A percentile compares a stretch with the other conserved stretches of the same genome.
These are phyloP conservation scores for Hemichromis elongatus DNA, from an alignment of 2,113 vertebrate species.

Conservation along the genomic window DNA sequence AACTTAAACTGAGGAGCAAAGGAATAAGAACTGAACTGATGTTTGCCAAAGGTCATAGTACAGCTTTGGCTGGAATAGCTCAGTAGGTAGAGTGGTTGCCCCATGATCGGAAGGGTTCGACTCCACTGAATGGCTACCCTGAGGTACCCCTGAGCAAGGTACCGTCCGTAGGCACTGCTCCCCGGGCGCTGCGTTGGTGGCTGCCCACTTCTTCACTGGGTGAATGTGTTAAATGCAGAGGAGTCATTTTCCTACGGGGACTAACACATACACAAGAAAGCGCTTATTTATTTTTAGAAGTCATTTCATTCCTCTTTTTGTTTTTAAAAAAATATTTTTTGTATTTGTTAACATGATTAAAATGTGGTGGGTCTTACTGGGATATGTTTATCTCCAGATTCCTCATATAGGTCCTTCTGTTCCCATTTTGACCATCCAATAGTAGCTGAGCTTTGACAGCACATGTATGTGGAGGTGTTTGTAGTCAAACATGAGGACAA, in stretches of 20 bases:
- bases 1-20: constrained; percentile 1
- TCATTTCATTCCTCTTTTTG: neutral
- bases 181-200: too few species aligned
- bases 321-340: neutral
- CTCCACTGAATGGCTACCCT: too few species aligned
- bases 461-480: constrained; percentile 73
- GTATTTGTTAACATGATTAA: neutral
- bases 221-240: too few species aligned
- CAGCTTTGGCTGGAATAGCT: too few species aligned
- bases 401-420: constrained; percentile 66
- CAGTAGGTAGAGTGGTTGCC: too few species aligned
- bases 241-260: too few species aligned
- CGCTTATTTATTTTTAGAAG: neutral
- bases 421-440: constrained; percentile 42
- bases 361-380: neutral
- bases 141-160: too few species aligned
- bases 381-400: constrained; percentile 43
- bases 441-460: constrained; percentile 65
- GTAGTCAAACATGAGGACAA: constrained; percentile 68
- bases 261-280: too few species aligned
- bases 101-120: too few species aligned
- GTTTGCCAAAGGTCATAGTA: constrained; percentile 65
- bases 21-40: constrained; percentile 48
- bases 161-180: too few species aligned
- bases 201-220: too few species aligned